A percentile compares a stretch with the other conserved stretches of the same genome.
These are phyloP conservation scores for Drosophila athabasca DNA, from an alignment of 1,140 invertebrate genomes.

Conservation along the genomic window DNA sequence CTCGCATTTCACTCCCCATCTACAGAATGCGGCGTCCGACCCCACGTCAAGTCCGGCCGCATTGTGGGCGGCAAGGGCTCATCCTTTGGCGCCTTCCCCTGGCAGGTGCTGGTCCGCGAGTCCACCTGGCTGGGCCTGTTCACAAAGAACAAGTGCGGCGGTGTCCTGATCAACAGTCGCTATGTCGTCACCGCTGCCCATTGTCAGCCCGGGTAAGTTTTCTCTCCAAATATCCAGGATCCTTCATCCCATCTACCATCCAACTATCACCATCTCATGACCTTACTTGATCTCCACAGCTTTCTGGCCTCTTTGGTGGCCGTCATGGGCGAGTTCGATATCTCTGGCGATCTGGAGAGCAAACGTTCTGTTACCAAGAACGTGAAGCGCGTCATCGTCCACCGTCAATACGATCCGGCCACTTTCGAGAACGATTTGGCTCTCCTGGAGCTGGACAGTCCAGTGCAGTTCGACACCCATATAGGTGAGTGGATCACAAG, in stretches of 20 bases:
- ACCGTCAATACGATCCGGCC: slow-evolving; percentile 93
- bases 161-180: slow-evolving; percentile 93
- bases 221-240: not conserved
- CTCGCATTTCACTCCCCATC: slow-evolving; percentile 84
- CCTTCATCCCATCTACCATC: no score
- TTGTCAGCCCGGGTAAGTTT: slow-evolving; percentile 94
- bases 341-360: slow-evolving; percentile 92
- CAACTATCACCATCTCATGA: not conserved
- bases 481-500: slow-evolving; percentile 86
- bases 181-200: slow-evolving; percentile 96
- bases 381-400: slow-evolving; percentile 93
- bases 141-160: slow-evolving; percentile 98
- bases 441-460: slow-evolving; percentile 91
- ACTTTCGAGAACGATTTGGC: slow-evolving; percentile 97
- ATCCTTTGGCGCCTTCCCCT: slow-evolving; percentile 94
- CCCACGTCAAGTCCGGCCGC: slow-evolving; percentile 90
- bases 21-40: slow-evolving; percentile 94
- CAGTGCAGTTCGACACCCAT: slow-evolving; percentile 93
- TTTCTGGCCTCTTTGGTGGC: slow-evolving; percentile 95
- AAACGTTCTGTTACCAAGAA: slow-evolving; percentile 91
- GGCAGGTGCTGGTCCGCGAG: slow-evolving; percentile 96
- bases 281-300: slow-evolving; percentile 83
- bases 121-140: slow-evolving; percentile 96
- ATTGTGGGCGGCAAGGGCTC: slow-evolving; percentile 96
- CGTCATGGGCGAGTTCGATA: slow-evolving; percentile 95